Base-by-base conservation (phyloP, 2,888 invertebrate genomes). In the Pantelozetes paolii region DNA sequence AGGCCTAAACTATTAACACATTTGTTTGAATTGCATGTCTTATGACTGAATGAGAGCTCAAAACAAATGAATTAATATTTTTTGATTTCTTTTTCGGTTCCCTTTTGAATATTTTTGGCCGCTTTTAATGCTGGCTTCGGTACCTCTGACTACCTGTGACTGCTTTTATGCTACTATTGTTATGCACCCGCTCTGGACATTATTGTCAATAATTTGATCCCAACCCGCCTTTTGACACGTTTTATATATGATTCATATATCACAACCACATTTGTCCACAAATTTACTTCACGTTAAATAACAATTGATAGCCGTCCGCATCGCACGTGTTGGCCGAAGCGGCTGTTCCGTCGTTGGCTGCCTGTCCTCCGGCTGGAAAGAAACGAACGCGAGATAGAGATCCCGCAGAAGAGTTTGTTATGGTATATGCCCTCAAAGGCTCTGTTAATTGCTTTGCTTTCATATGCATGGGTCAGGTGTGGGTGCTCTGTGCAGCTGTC, bases 311-410 rank as follows among this genome's bases (percentile, higher is more conserved):
- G 69, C 69, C 69, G 69, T 69, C 69, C 45, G 92, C 93, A 89
- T 80, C 81, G 77, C 94, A 94, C 90, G 82, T 82, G 79, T 78
- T 83, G 80, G 82, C 82, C 80, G 81, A 81, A 79, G 81, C 81
- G 79, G 81, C 81, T 75, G 79, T 81, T 75, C 79, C 77, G 80
- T 80, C 77, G 80, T 78, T 79, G 77, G 74, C 79, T 79, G 62
- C 62, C 32, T 64, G 32, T 30, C 59, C 59, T 30, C 62, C 62
- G 62, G 79, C 78, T 80, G 79, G 79, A 78, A 78, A 78, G 77
- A 79, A 79, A 89, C 92, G 94, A 87, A 90, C 92, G 88, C 92
- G 94, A 87, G 90, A 89, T 85, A 92, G 94, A 87, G 90, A 89
- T 85, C 85, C 87, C 83, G 89, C 89, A 86, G 90, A 90, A 86